These are phyloP conservation scores for Synergus umbraculus DNA, from an alignment of 2,888 invertebrate genomes.

Conservation along the genomic window DNA sequence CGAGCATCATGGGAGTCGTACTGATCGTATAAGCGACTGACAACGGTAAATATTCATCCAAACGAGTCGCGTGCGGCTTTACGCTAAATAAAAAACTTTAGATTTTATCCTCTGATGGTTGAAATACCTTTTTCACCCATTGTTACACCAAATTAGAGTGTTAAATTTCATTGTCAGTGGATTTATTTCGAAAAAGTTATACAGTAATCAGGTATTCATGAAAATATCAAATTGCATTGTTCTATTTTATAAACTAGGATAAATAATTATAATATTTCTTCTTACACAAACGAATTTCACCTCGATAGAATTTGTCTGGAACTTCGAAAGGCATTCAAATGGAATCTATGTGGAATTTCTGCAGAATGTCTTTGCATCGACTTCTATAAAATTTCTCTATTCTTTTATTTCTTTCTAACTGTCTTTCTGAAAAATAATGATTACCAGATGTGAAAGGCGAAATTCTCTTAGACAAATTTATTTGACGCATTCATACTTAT, in stretches of 20 bases:
- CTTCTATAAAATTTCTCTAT: neutral
- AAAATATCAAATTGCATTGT: neutral
- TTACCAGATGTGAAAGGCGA: neutral
- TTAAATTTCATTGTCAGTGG: neutral
- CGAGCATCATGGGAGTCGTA: conserved; percentile 69
- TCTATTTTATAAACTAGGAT: neutral
- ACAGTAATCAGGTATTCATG: neutral
- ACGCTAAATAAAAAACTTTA: neutral
- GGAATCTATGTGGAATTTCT: neutral
- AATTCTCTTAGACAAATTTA: neutral
- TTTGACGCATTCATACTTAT: too few relatives aligned
- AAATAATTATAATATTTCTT: neutral
- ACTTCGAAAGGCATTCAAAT: neutral
- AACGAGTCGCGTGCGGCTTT: conserved; percentile 19
- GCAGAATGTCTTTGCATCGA: neutral
- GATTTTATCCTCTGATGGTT: neutral
- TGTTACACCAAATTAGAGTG: neutral
- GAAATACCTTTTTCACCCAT: neutral
- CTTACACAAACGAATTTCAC: neutral
- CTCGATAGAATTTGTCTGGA: neutral
- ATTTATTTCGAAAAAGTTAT: neutral
- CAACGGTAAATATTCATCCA: conserved; percentile 47
- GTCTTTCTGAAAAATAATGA: too few relatives aligned
- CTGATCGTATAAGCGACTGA: conserved; percentile 61
- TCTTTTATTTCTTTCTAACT: too few relatives aligned